Conservation (phyloP, 2,888 invertebrate genomes). For the Stenurella melanura region DNA sequence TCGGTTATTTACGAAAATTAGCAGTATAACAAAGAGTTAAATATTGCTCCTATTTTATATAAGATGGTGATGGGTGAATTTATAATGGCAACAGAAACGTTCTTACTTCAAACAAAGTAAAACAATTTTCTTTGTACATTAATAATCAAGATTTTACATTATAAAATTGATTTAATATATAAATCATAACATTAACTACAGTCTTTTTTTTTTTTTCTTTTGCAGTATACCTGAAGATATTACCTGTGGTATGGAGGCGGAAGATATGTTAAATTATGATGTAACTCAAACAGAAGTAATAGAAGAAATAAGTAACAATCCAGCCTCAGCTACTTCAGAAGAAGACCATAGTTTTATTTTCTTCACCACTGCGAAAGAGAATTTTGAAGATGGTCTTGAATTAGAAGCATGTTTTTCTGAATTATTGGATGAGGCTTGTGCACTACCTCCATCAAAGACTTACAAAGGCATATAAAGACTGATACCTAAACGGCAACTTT, state of each 20-base stretch:
- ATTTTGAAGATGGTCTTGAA: not conserved
- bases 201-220: not conserved
- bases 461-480: not conserved
- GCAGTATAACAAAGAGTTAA: too few species aligned
- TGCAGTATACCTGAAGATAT: slow-evolving; percentile 3
- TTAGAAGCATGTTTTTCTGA: not conserved
- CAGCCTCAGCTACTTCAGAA: not conserved
- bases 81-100: too few species aligned
- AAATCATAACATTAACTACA: too few species aligned
- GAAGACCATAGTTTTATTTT: not conserved
- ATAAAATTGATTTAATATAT: too few species aligned
- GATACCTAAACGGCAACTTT: not conserved
- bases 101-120: too few species aligned
- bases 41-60: too few species aligned
- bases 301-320: not conserved
- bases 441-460: not conserved
- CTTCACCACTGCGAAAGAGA: not conserved
- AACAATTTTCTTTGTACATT: too few species aligned
- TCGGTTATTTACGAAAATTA: too few species aligned
- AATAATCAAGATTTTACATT: too few species aligned
- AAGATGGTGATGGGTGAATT: too few species aligned
- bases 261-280: not conserved
- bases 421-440: slow-evolving; percentile 1
- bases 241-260: not conserved
- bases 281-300: not conserved